Evolutionary conservation across 2,797 vertebrate genomes (phyloP), one percentile per base, ranked within the genome.

Genomic region (Smutsia temminckii): DNA sequence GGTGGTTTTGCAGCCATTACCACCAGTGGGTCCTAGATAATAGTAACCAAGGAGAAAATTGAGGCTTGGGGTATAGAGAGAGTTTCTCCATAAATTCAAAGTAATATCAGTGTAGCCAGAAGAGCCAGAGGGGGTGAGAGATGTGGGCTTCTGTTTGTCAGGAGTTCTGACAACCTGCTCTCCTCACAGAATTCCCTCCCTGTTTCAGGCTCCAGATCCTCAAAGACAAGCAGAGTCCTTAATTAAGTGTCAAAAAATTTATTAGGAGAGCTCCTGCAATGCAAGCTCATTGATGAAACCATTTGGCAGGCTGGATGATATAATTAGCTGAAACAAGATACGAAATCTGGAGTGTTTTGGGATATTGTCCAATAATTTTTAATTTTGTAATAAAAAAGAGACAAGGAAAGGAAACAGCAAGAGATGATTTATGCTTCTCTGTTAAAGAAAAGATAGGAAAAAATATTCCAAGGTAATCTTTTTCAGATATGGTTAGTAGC

Each of bases 191-290:
- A 95, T 85, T 37, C 49, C 13, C 89, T 72, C 78, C 34, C 79
- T 92, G 59, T 92, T 87, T 92, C 69, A 42, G 40, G 12, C 72
- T 95, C 96, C 49, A 86, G 87, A 98, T 97, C 89, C 96, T 98
- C 89, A 92, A 95, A 98, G 96, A 96, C 89, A 95, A 96, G 88
- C 96, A 96, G 97, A 95, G 95, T 98, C 97, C 97, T 98, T 98
- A 98, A 98, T 98, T 98, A 98, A 98, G 97, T 98, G 97, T 98
- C 98, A 98, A 98, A 97, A 87, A 98, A 98, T 98, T 98, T 98
- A 98, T 98, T 98, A 98, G 97, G 79, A 84, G 93, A 94, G 79
- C 90, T 98, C 96, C 97, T 97, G 95, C 93, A 97, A 95, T 83
- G 96, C 95, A 97, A 89, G 98, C 97, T 97, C 98, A 98, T 98